Conservation (phyloP, 1,140 invertebrate genomes). For the Archegozetes longisetosus region DNA sequence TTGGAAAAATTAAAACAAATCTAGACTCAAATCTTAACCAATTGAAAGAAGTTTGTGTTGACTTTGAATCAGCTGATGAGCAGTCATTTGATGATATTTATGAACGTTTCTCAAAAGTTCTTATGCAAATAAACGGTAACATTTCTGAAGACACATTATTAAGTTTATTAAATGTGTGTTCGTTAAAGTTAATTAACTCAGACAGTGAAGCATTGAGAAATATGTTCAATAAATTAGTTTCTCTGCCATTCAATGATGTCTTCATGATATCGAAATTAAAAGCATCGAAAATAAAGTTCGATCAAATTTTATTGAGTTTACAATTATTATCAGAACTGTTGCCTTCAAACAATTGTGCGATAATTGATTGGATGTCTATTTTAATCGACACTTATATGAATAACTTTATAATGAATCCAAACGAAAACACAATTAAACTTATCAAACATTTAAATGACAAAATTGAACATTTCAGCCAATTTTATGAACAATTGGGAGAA, state of each 20-base stretch:
- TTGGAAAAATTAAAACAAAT: not conserved
- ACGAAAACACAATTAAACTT: not conserved
- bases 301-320: not conserved
- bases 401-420: slow-evolving; percentile 8
- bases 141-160: not conserved
- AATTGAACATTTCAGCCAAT: not conserved
- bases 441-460: not conserved
- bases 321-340: not conserved
- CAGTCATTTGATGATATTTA: not conserved
- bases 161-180: not conserved
- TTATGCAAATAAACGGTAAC: not conserved
- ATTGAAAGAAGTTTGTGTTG: not conserved
- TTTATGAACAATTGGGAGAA: not conserved
- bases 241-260: slow-evolving; percentile 5
- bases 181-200: not conserved
- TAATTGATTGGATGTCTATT: slow-evolving; percentile 5
- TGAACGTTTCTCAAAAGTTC: not conserved
- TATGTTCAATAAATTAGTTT: not conserved
- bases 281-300: not conserved
- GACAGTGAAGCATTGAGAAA: not conserved
- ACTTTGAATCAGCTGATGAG: not conserved
- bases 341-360: not conserved
- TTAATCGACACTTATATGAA: slow-evolving; percentile 3
- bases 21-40: not conserved
- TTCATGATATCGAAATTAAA: slow-evolving; percentile 8